A percentile compares a stretch with the other conserved stretches of the same genome.
Evolutionary conservation across 1,140 invertebrate genomes (phyloP).

Genomic region (Drosophila tsacasi): DNA sequence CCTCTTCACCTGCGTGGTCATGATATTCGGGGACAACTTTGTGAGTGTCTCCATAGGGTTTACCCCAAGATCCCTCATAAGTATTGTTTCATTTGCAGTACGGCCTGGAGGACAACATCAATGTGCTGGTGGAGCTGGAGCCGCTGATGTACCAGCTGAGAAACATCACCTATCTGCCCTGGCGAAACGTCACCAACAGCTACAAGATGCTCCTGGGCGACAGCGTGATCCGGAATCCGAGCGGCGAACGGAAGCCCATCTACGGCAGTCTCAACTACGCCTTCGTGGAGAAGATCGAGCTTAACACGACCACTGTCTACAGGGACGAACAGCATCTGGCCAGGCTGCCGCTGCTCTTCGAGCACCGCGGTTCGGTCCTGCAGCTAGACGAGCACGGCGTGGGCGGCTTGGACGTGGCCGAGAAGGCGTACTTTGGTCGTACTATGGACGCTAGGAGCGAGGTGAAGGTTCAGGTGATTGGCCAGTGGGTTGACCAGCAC

Average conservation of each 20-base stretch:
- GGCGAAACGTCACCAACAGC: constrained; percentile 73
- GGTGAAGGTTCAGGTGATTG: constrained; percentile 73
- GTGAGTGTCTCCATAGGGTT: constrained; percentile 46
- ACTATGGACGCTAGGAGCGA: constrained; percentile 73
- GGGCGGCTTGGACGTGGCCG: constrained; percentile 69
- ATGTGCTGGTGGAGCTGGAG: constrained; percentile 75
- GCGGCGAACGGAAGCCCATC: constrained; percentile 69
- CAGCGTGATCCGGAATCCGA: constrained; percentile 66
- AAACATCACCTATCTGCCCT: constrained; percentile 74
- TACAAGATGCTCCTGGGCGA: constrained; percentile 73
- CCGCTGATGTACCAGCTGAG: constrained; percentile 75
- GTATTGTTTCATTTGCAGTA: constrained; percentile 41
- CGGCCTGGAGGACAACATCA: constrained; percentile 73
- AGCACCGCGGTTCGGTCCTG: constrained; percentile 70
- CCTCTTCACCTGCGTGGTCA: constrained; percentile 78
- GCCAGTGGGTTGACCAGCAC: constrained; percentile 78
- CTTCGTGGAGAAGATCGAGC: constrained; percentile 71
- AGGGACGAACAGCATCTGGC: constrained; percentile 26
- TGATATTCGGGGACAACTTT: constrained; percentile 83
- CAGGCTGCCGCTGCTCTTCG: constrained; percentile 67
- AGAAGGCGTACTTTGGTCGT: constrained; percentile 75
- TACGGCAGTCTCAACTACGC: constrained; percentile 75
- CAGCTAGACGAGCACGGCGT: constrained; percentile 64
- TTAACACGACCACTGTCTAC: constrained; percentile 64
- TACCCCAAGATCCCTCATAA: too few relatives aligned